Percentiles rank a stretch among this genome's conserved stretches.
Conservation (phyloP, 2,888 invertebrate species). For the Netelia inedita region DNA sequence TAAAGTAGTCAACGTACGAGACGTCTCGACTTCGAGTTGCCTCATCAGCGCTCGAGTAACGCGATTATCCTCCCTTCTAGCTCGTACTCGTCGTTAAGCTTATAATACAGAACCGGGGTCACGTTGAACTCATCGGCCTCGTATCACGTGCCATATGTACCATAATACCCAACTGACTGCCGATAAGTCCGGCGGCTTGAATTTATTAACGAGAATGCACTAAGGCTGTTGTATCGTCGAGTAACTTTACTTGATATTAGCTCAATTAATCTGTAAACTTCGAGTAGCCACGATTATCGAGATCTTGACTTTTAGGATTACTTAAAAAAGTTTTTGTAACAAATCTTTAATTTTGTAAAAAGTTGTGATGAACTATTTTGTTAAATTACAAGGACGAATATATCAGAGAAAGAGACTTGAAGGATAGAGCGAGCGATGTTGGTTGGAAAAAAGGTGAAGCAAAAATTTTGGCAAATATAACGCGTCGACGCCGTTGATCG, state of each 20-base stretch:
- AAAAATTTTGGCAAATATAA: conserved; percentile 47
- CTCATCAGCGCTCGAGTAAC: conserved; percentile 61
- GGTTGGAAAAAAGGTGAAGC: not conserved
- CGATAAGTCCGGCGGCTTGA: conserved; percentile 57
- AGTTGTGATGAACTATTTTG: too few relatives aligned
- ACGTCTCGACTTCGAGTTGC: not conserved
- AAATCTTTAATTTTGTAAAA: too few relatives aligned
- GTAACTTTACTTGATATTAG: conserved; percentile 8
- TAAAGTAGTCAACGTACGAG: not conserved
- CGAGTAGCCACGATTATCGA: too few relatives aligned
- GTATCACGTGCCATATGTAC: conserved; percentile 22
- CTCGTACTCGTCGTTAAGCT: conserved; percentile 60
- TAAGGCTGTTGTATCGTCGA: conserved; percentile 47
- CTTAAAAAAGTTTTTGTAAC: too few relatives aligned
- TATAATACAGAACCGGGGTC: conserved; percentile 62
- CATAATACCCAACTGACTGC: conserved; percentile 21
- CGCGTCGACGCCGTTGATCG: conserved; percentile 68
- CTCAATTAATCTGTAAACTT: not conserved
- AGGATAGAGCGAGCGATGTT: not conserved
- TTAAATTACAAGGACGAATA: not conserved
- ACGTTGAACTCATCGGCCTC: conserved; percentile 46
- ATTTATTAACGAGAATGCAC: conserved; percentile 57
- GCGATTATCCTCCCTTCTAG: conserved; percentile 62
- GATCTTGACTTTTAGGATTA: too few relatives aligned
- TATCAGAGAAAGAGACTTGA: conserved; percentile 4